These are phyloP conservation scores for Patiria pectinifera DNA, from an alignment of 53 echinoderm and acorn worm genomes.

Conservation along the genomic window DNA sequence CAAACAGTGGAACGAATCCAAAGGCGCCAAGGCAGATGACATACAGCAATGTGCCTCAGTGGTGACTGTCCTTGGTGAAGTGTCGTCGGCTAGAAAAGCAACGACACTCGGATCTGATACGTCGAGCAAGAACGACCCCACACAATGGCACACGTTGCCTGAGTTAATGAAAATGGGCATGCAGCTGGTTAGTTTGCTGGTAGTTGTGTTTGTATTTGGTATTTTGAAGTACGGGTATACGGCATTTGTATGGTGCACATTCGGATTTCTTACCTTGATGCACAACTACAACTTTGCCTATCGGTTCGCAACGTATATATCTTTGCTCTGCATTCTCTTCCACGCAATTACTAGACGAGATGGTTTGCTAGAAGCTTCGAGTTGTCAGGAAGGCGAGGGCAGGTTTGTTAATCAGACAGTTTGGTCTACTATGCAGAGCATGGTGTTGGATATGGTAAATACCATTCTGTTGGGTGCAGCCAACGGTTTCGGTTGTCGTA, in stretches of 20 bases:
- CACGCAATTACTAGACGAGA: not conserved
- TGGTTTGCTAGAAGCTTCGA: not conserved
- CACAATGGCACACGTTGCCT: not conserved
- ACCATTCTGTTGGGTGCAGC: not conserved
- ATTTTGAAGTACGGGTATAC: slow-evolving; percentile 23
- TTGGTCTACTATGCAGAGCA: not conserved
- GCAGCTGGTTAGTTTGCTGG: not conserved
- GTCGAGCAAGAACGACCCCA: not conserved
- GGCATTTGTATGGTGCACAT: slow-evolving; percentile 29
- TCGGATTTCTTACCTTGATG: not conserved
- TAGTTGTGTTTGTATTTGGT: not conserved
- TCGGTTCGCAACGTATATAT: slow-evolving; percentile 7
- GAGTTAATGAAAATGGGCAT: not conserved
- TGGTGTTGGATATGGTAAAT: not conserved
- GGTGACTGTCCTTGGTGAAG: slow-evolving; percentile 3
- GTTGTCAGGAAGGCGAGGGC: not conserved
- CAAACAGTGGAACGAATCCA: slow-evolving; percentile 33
- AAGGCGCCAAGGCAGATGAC: slow-evolving; percentile 33
- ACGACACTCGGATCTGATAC: not conserved
- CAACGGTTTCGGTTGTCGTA: slow-evolving; percentile 46
- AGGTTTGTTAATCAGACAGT: not conserved
- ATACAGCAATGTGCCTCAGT: slow-evolving; percentile 30
- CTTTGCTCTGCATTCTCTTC: not conserved
- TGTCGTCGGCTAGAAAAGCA: not conserved
- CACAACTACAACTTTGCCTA: slow-evolving; percentile 41